Evolutionary conservation across 35 echinoderm and acorn worm genomes (phyloP), one percentile per base, ranked within the genome.

Genomic region (Strongylocentrotus purpuratus): DNA sequence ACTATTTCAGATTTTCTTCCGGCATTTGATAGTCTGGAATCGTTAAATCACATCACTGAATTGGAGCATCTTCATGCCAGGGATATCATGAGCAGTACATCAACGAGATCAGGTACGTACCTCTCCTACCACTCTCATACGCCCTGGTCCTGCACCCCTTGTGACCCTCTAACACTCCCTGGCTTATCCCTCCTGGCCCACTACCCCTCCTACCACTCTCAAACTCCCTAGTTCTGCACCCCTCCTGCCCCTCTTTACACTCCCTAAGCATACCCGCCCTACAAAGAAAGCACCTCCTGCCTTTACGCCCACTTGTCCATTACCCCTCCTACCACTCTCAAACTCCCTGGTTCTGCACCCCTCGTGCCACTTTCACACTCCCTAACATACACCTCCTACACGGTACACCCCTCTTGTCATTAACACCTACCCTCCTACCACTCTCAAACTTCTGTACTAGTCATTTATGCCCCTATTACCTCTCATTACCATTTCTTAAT

Each of bases 31-130:
- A 78, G 65, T n/a, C 20, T 78, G 65, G 65, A 78, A 22, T 78
- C 65, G 65, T 78, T 78, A 78, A 78, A 78, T 78, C 65, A 78
- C 25, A 78, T 78, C 22, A 78, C 65, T n/a, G 65, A 78, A 78
- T 78, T 78, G 65, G 65, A 78, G 22, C 65, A n/a, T 2, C 65
- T 78, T 18, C 65, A 78, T 78, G 65, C 65, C 5, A n/a, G 65
- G 25, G 65, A 78, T 9, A 78, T 78, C 65, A 78, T 78, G 65
- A 78, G 65, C 65, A 78, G 65, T 28, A 78, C 65, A 8, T 78
- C 65, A n/a, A 78, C 65, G 7, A 78, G 65, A 28, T 78, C 65
- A 78, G 65, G 65, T 78, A 70, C 12, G 11, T 9, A 41, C 65
- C 65, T 22, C 3, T 78, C 22, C 22, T n/a, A 70, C 61, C 61